A percentile compares a stretch with the other conserved stretches of the same genome.
These are phyloP conservation scores for Seira musarum DNA, from an alignment of 2,888 invertebrate species.

Conservation along the genomic window DNA sequence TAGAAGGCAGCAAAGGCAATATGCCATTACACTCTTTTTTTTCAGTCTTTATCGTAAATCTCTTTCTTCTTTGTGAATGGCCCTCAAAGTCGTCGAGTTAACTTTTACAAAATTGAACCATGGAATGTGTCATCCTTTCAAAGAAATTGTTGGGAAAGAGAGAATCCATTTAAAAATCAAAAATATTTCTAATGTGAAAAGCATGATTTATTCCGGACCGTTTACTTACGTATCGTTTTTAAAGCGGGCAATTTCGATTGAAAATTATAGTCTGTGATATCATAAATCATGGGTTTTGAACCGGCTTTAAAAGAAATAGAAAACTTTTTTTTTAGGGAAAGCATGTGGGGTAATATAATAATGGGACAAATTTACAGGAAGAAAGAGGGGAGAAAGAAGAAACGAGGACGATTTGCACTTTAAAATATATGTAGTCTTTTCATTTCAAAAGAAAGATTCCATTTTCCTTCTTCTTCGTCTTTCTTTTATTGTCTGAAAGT, in stretches of 20 bases:
- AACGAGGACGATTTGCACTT: neutral
- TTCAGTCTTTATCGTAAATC: slow-evolving; percentile 19
- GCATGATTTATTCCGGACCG: slow-evolving; percentile 4
- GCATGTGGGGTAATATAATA: neutral
- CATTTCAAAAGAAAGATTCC: neutral
- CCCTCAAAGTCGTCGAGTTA: neutral
- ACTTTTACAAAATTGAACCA: neutral
- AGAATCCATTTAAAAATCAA: slow-evolving; percentile 15
- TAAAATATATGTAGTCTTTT: neutral
- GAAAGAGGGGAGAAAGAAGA: neutral
- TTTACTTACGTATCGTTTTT: slow-evolving; percentile 18
- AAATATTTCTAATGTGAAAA: neutral
- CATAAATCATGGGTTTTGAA: slow-evolving; percentile 10
- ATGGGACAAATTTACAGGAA: neutral
- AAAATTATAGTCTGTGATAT: slow-evolving; percentile 1
- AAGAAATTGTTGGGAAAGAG: neutral
- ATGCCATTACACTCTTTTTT: neutral
- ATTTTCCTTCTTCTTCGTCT: neutral
- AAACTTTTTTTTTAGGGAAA: neutral
- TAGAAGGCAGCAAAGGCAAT: no score
- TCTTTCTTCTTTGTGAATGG: neutral
- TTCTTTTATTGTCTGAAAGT: slow-evolving; percentile 2
- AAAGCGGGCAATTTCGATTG: neutral
- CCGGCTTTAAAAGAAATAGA: neutral
- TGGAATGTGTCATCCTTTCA: neutral